Evolutionary conservation across 2,888 invertebrate species (phyloP), one percentile per base, ranked within the genome.

Genomic region (Himalopsyche anomala): DNA sequence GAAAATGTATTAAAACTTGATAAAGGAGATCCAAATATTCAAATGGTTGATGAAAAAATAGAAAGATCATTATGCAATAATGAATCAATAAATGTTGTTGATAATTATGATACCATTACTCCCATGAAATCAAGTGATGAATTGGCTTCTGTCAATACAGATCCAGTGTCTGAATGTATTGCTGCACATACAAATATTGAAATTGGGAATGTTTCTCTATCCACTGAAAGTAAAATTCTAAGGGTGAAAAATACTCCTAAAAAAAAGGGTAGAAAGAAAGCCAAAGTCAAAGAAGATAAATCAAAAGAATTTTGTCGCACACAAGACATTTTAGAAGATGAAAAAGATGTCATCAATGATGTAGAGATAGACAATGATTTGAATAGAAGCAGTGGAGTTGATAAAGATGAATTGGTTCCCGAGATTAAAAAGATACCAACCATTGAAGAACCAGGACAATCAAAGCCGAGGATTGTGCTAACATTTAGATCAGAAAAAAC

Each of bases 401-500:
- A 54, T 55, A n/a, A 42, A 19, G 87, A 87, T 12, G 81, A 51
- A 15, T 51, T 8, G 51, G 15, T 51, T 51, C 3, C 51, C 4
- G 51, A 85, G 36, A 28, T 62, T 42, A 80, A 80, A n/a, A 80
- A 45, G 45, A 9, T 80, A 42, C 19, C 19, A 45, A 3, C 28
- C n/a, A 5, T 80, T 42, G 85, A 87, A 36, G 85, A 82, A 12
- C 42, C 80, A 45, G 40, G 9, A 38, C 74, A n/a, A 45, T 80
- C 51, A 12, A 94, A 94, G 89, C 94, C 94, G 4, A 92, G 95
- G 74, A 95, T 95, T 86, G 94, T 95, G 11, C 90, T 95, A 54
- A 95, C 95, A 0, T 94, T 95, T 88, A 92, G 94, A n/a, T 94
- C 95, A 0, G 94, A 94, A 86, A 94, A 94, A 89, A 92, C 92